phyloP scores from a whole-genome alignment of 2,888 invertebrate species.

The Chironomus tentans region DNA sequence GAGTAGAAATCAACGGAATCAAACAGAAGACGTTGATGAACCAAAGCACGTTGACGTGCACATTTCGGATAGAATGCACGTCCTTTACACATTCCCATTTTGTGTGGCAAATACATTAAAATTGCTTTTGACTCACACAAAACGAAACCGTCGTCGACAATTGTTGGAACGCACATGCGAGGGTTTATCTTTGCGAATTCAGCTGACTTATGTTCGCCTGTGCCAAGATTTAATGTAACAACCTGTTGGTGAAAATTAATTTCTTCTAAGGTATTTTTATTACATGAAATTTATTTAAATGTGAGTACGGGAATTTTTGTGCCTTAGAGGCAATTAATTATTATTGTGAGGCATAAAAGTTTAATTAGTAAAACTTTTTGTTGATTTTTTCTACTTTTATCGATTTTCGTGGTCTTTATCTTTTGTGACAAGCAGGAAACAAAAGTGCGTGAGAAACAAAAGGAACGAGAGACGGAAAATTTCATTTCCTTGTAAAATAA shows the following conservation, averaged over 20 bases:
- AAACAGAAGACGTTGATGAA: conserved; percentile 44
- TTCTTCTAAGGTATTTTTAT: not conserved
- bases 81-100: conserved; percentile 36
- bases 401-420: too few species aligned
- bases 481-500: too few species aligned
- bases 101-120: conserved; percentile 41
- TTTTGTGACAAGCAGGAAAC: too few species aligned
- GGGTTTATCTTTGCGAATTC: conserved; percentile 41
- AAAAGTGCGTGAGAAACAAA: too few species aligned
- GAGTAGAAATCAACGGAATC: conserved; percentile 44
- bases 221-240: not conserved
- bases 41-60: conserved; percentile 39
- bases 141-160: conserved; percentile 46
- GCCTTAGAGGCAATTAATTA: too few species aligned
- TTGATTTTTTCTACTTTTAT: not conserved
- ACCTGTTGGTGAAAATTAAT: not conserved
- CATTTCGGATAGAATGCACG: conserved; percentile 44
- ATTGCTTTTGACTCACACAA: conserved; percentile 48
- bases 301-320: too few species aligned
- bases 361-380: not conserved
- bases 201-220: not conserved
- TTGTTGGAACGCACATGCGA: conserved; percentile 46
- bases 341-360: not conserved
- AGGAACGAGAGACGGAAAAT: too few species aligned
- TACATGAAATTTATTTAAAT: not conserved